Base-by-base conservation (phyloP, 2,888 invertebrate species). In the Platyscelio sp. region DNA sequence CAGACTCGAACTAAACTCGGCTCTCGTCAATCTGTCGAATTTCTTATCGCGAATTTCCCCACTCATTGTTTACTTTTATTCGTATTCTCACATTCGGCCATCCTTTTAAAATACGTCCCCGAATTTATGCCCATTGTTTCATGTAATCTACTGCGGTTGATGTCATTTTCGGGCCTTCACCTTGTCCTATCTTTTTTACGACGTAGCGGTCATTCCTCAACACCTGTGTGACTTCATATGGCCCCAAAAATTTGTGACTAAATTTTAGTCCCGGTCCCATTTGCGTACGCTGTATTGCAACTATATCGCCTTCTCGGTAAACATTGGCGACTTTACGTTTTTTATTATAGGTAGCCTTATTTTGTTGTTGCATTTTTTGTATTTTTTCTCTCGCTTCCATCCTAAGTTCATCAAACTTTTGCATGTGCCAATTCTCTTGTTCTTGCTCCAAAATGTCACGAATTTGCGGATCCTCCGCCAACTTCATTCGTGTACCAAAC, bases 181-280 rank as follows among this genome's bases (percentile, higher is more conserved):
- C 56, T 56, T 56, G 15, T 56, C 56, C 56, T 3, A 56, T n/a
- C 24, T 56, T 56, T n/a, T 56, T 56, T 13, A 56, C 56, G 1
- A 60, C 38, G 18, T 60, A 60, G 2, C 60, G 60, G 22, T 60
- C 60, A 13, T 60, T 60, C 11, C 60, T 38, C 22, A 60, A 18
- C 18, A 38, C 60, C 13, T 60, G 60, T 22, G 9, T 38, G 2
- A 60, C 13, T 22, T 60, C 38, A 40, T 60, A 60, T 1, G 60
- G 60, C 0, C 38, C 60, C 15, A 38, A 15, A 20, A 60, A 60
- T 22, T 38, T 60, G 20, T 38, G 18, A 18, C 38, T 33, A 40
- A 60, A 60, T 11, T 60, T 60, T 11, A 60, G 22, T 60, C 60
- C 60, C 13, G 38, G 60, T 60, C 60, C 38, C 13, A n/a, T 9